phyloP scores from a whole-genome alignment of 1,140 invertebrate species.

The Penaeus vannamei region DNA sequence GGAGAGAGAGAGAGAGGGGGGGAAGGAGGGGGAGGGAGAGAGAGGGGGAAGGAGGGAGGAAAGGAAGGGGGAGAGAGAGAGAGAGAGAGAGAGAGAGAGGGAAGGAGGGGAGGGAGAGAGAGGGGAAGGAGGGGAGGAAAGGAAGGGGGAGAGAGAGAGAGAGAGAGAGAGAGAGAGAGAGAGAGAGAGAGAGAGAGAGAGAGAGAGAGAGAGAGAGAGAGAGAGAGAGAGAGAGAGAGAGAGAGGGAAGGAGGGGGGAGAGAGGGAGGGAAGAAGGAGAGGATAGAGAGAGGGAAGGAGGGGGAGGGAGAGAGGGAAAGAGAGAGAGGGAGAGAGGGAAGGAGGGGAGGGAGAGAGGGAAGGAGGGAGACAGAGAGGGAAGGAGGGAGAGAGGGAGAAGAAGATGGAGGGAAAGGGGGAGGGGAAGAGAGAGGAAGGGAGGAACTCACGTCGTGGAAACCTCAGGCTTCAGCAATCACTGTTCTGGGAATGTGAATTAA shows the following conservation, averaged over 20 bases:
- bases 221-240: slow-evolving; percentile 5
- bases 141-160: not conserved
- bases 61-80: not conserved
- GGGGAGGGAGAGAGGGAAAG: no score
- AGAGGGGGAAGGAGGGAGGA: not conserved
- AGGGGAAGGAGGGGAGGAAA: not conserved
- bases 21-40: no score
- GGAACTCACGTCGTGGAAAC: no score
- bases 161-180: not conserved
- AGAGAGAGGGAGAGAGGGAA: not conserved
- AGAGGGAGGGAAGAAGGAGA: not conserved
- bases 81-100: not conserved
- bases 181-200: not conserved
- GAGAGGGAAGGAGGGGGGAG: not conserved
- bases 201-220: slow-evolving; percentile 4
- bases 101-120: not conserved
- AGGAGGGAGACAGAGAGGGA: not conserved
- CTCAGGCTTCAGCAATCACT: no score
- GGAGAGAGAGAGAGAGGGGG: slow-evolving; percentile 25
- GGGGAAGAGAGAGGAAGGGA: slow-evolving; percentile 20
- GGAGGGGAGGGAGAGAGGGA: not conserved
- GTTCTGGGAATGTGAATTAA: no score
- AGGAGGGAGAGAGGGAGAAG: no score
- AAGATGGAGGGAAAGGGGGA: not conserved
- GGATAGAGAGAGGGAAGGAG: not conserved